Percentiles rank a stretch among this genome's conserved stretches.
Conservation (phyloP, 2,797 vertebrate genomes). For the Neopelma chrysocephalum region DNA sequence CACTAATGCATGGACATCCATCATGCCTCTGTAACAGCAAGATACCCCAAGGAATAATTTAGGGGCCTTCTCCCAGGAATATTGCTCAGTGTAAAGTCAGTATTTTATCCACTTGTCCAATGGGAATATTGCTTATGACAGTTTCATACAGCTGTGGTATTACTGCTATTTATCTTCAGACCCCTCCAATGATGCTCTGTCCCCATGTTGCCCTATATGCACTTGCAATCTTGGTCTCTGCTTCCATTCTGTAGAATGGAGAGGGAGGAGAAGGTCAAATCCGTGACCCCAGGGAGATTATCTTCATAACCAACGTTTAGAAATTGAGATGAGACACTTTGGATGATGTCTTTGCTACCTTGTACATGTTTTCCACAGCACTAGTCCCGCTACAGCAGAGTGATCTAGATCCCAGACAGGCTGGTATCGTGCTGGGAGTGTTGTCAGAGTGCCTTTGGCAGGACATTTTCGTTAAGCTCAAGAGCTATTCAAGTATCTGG, state of each 20-base stretch:
- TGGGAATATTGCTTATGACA: slow-evolving; percentile 61
- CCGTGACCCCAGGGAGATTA: not conserved
- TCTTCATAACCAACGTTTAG: not conserved
- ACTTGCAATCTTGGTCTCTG: not conserved
- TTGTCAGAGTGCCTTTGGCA: not conserved
- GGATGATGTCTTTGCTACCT: not conserved
- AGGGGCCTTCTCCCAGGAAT: slow-evolving; percentile 7
- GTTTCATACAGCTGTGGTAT: slow-evolving; percentile 58
- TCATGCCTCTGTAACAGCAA: slow-evolving; percentile 7
- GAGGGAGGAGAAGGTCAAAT: not conserved
- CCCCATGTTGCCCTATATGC: not conserved
- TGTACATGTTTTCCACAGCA: not conserved
- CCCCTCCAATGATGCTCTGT: not conserved
- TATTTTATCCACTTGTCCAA: slow-evolving; percentile 44
- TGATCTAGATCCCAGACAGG: not conserved
- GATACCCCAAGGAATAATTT: slow-evolving; percentile 41
- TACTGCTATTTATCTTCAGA: slow-evolving; percentile 66
- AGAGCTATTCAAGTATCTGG: not conserved
- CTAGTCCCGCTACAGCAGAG: not conserved
- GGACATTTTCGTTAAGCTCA: not conserved
- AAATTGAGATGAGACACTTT: not conserved
- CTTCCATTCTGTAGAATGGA: not conserved
- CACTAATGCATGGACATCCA: slow-evolving; percentile 30
- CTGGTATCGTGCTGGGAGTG: not conserved
- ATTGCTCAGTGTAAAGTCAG: slow-evolving; percentile 19